Base-by-base conservation (phyloP, 2,797 vertebrate genomes). In the Catostomus latipinnis region DNA sequence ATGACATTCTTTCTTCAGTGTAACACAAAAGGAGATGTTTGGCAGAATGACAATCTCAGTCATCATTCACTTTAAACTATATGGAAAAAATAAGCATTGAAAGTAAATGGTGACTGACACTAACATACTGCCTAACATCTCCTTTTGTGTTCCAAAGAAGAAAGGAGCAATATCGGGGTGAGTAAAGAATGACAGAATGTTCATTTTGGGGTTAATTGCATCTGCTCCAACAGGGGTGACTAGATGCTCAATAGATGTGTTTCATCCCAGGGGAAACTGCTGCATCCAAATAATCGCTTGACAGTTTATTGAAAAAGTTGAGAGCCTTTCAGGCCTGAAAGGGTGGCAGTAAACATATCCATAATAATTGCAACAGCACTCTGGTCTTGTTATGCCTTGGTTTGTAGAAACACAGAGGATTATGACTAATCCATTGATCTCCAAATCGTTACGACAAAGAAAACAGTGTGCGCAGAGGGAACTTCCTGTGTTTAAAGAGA, bases 401-500 rank as follows among this genome's bases (percentile, higher is more conserved):
- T 88, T 88, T 90, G 22, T 79, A 90, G 90, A 92, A 93, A 91
- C 82, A 82, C 75, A 18, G 88, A 86, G 70, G 89, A 90, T 92
- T 92, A 93, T 89, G 90, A 91, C 91, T 94, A 94, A 93, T 92
- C 92, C 90, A 88, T 86, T 92, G 91, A 93, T 92, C 87, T 92
- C 92, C 92, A 92, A 91, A 94, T 92, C 91, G 88, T 93, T 92
- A 93, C 91, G 87, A 86, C 88, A 93, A 91, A 91, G 88, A 93
- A 91, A 94, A 93, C 93, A 94, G 92, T 92, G 88, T 91, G 91
- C 90, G 88, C 81, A 82, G 88, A 91, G 91, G 89, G 91, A 89
- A 94, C 93, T 94, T 94, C 93, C 92, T 94, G 93, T 94, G 92
- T 94, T 93, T 93, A 94, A 90, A 93, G 90, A 92, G 90, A 73